Percentiles rank a stretch among this genome's conserved stretches.
Conservation (phyloP, 1,140 invertebrate genomes). For the Tachypleus tridentatus region DNA sequence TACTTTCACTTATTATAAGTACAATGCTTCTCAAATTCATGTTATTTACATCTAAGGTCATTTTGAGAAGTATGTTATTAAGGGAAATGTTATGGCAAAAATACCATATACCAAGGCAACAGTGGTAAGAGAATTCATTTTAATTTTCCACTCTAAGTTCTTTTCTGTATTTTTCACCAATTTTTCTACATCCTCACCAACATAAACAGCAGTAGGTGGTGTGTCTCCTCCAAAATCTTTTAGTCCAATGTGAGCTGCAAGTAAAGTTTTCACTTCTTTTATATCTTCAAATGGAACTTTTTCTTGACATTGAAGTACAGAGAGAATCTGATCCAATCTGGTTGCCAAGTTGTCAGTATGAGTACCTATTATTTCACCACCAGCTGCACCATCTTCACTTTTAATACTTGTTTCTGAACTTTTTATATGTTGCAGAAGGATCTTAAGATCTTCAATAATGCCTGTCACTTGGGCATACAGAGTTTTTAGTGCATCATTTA, state of each 20-base stretch:
- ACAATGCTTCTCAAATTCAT: too few relatives aligned
- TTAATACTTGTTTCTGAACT: background rate
- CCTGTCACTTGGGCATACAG: slow-evolving; percentile 27
- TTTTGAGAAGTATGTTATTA: slow-evolving; percentile 15
- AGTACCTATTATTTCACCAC: background rate
- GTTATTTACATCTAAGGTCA: background rate
- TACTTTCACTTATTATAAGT: too few relatives aligned
- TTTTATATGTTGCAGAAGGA: background rate
- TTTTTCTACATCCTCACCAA: slow-evolving; percentile 29
- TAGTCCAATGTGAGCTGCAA: slow-evolving; percentile 6
- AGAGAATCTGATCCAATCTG: slow-evolving; percentile 25
- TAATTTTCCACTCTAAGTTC: slow-evolving; percentile 31
- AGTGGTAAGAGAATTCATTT: slow-evolving; percentile 28
- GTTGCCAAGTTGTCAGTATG: slow-evolving; percentile 13
- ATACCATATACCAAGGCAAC: slow-evolving; percentile 28
- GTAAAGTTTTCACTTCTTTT: slow-evolving; percentile 17
- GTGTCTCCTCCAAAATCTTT: slow-evolving; percentile 9
- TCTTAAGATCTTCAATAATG: slow-evolving; percentile 25
- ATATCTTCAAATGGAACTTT: slow-evolving; percentile 13
- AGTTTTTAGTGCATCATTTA: slow-evolving; percentile 22
- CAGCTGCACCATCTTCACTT: background rate
- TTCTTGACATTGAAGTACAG: slow-evolving; percentile 24
- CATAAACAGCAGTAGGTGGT: slow-evolving; percentile 24
- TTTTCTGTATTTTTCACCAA: slow-evolving; percentile 27
- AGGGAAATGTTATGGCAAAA: slow-evolving; percentile 27